phyloP scores from a whole-genome alignment of 1,140 invertebrate species.

The Charaxes varanes region DNA sequence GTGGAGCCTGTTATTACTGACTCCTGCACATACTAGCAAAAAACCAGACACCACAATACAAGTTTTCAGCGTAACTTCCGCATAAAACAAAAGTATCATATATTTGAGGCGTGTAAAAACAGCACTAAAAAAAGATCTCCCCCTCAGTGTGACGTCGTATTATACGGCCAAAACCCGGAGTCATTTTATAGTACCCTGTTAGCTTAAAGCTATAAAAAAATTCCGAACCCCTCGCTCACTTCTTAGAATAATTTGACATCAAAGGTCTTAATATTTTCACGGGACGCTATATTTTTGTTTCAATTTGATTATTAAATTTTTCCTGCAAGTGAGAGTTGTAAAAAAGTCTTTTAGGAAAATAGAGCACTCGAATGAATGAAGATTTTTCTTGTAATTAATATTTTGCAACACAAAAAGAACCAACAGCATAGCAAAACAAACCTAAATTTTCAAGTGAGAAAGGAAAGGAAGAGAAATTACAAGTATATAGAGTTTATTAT shows the following conservation, averaged over 20 bases:
- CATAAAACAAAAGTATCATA: slow-evolving; percentile 17
- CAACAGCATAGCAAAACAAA: no score
- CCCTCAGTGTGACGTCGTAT: slow-evolving; percentile 16
- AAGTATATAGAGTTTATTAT: no score
- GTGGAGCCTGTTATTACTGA: no score
- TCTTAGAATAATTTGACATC: slow-evolving; percentile 28
- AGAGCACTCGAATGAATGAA: no score
- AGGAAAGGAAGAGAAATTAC: no score
- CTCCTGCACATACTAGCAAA: no score
- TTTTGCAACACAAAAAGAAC: no score
- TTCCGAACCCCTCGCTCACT: slow-evolving; percentile 26
- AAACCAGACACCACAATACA: slow-evolving; percentile 8
- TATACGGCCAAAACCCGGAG: slow-evolving; percentile 21
- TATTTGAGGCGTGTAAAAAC: slow-evolving; percentile 22
- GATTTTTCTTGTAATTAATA: no score
- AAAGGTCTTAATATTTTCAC: slow-evolving; percentile 29
- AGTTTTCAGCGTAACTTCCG: slow-evolving; percentile 7
- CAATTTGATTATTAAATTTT: slow-evolving; percentile 25
- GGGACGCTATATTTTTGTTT: slow-evolving; percentile 23
- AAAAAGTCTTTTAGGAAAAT: no score
- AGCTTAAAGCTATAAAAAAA: slow-evolving; percentile 28
- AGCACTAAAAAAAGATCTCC: slow-evolving; percentile 21
- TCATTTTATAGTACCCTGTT: slow-evolving; percentile 27
- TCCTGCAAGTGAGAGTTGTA: no score
- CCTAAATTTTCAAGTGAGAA: no score